Evolutionary conservation across 2,113 vertebrate genomes (phyloP).

Genomic region (Paracanthobrama guichenoti): DNA sequence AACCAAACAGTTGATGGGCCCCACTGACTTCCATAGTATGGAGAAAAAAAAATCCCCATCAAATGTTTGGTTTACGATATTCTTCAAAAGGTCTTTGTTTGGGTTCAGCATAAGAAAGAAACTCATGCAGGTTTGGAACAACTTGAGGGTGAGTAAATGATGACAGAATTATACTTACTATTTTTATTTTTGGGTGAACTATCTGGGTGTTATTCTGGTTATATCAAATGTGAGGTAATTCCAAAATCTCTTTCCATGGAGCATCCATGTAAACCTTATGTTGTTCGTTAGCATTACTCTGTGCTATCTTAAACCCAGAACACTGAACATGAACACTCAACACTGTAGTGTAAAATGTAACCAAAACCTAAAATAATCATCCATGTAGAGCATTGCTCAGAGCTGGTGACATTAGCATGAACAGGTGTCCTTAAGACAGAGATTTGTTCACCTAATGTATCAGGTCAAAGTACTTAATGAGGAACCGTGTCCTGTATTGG

Average conservation of each 20-base stretch:
- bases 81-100: too few species aligned
- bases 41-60: too few species aligned
- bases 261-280: neutral
- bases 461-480: neutral
- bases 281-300: neutral
- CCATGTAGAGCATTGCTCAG: neutral
- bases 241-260: neutral
- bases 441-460: constrained; percentile 15
- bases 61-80: too few species aligned
- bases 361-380: constrained; percentile 1
- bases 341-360: neutral
- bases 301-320: neutral
- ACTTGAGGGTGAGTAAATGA: too few species aligned
- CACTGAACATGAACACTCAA: too few species aligned
- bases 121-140: too few species aligned
- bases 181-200: too few species aligned
- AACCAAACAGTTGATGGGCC: too few species aligned
- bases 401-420: neutral
- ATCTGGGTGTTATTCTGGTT: neutral
- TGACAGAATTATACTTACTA: too few species aligned
- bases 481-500: neutral
- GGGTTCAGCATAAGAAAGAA: too few species aligned
- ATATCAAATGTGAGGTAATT: neutral
- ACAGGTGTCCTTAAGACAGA: neutral
- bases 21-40: too few species aligned